Base-by-base conservation (phyloP, 2,797 vertebrate species). In the Pygocentrus nattereri region DNA sequence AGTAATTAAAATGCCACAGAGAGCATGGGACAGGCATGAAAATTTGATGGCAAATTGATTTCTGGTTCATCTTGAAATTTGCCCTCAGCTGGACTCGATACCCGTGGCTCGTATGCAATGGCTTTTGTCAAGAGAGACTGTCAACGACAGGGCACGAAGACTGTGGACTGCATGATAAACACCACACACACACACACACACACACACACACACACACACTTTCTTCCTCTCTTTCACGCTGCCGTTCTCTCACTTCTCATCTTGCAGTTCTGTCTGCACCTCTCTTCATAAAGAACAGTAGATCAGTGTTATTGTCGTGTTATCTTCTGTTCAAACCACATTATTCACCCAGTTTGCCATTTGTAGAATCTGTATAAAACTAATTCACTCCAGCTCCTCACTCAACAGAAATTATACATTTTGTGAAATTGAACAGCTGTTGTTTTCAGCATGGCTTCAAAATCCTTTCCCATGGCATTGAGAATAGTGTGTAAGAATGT, bases 1-100 rank as follows among this genome's bases (percentile, higher is more conserved):
- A 96, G 96, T 98, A 98, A 98, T 99, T 99, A 98, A 97, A 98
- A 97, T 97, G 95, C 95, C 95, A 95, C 94, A 92, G 94, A 94
- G 93, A 93, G 95, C 93, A 94, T 89, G 90, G 91, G 94, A 96
- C 94, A 95, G 92, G 94, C 95, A 96, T 96, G 95, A 96, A 96
- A 96, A 96, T 96, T 95, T 96, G 95, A 96, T 96, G 93, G 94
- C 93, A 94, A 95, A 97, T 97, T 96, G 96, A 97, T 97, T 97
- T 96, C 94, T 95, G 95, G 95, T 96, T 96, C 94, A 95, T 96
- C 95, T 96, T 96, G 95, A 96, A 96, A 95, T 96, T 95, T 96
- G 96, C 96, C 95, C 95, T 96, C 94, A 92, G 94, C 93, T 94
- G 92, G 94, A 95, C 95, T 95, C 94, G 93, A 96, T 96, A 94